Percentiles rank a stretch among this genome's conserved stretches.
Evolutionary conservation across 2,888 invertebrate species (phyloP).

Genomic region (Pocota personata): DNA sequence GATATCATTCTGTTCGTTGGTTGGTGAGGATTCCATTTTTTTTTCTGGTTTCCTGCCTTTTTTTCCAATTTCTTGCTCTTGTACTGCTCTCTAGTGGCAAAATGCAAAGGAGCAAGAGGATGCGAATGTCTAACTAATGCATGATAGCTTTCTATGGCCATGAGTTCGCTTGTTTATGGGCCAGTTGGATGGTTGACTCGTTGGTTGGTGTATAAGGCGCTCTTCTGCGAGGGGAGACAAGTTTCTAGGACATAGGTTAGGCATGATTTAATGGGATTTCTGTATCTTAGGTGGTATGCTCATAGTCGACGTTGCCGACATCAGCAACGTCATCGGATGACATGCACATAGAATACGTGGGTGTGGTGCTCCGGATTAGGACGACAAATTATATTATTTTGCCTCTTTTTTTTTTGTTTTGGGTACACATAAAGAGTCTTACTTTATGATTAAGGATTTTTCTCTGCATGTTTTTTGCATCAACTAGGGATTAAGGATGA

Average conservation of each 20-base stretch:
- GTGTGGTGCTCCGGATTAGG: slow-evolving; percentile 36
- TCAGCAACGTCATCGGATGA: slow-evolving; percentile 36
- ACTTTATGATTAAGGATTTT: background rate
- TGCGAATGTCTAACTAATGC: slow-evolving; percentile 37
- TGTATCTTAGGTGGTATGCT: slow-evolving; percentile 19
- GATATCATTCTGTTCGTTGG: slow-evolving; percentile 53
- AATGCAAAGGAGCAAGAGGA: slow-evolving; percentile 23
- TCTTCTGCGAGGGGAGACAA: background rate
- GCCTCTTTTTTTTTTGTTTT: background rate
- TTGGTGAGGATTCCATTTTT: slow-evolving; percentile 5
- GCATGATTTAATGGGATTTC: slow-evolving; percentile 45
- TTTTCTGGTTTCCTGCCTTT: slow-evolving; percentile 9
- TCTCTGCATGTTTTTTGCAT: background rate
- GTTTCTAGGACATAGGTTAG: slow-evolving; percentile 40
- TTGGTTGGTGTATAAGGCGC: background rate
- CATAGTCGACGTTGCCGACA: slow-evolving; percentile 15
- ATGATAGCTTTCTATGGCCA: slow-evolving; percentile 47
- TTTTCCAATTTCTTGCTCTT: background rate
- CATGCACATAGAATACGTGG: slow-evolving; percentile 17
- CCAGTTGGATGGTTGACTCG: background rate
- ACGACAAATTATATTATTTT: slow-evolving; percentile 49
- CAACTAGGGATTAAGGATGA: background rate
- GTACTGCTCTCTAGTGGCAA: slow-evolving; percentile 21
- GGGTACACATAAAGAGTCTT: background rate
- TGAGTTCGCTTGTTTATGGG: slow-evolving; percentile 43